phyloP scores from a whole-genome alignment of 2,888 invertebrate species.

The Ceratothoa steindachneri region DNA sequence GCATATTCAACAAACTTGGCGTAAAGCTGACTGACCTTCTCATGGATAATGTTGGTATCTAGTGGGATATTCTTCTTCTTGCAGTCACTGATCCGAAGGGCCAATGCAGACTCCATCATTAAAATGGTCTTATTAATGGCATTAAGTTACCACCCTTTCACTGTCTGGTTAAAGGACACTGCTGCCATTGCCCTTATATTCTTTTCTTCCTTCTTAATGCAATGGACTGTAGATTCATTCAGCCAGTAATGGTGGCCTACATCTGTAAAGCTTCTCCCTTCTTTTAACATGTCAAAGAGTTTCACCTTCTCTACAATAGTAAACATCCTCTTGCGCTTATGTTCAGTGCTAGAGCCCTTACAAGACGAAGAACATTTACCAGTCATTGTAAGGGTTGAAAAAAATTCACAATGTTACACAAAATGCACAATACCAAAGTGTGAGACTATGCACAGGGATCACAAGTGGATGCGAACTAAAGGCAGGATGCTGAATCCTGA shows the following conservation, averaged over 20 bases:
- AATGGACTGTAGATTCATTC: not conserved
- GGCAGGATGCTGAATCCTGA: not conserved
- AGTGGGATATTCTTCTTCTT: too few species aligned
- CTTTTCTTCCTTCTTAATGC: too few species aligned
- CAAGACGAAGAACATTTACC: not conserved
- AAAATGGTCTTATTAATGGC: not conserved
- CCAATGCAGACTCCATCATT: constrained; percentile 7
- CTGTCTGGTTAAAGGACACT: not conserved
- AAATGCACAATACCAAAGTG: not conserved
- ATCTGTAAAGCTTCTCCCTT: not conserved
- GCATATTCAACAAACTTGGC: not conserved
- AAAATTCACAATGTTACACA: not conserved
- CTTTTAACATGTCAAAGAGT: not conserved
- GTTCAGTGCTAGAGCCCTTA: not conserved
- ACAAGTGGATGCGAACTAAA: not conserved
- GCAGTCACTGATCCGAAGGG: too few species aligned
- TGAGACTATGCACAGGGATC: not conserved
- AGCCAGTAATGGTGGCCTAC: not conserved
- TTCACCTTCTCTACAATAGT: too few species aligned
- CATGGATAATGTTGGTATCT: too few species aligned
- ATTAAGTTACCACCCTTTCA: constrained; percentile 3
- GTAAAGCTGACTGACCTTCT: too few species aligned
- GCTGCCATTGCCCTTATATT: not conserved
- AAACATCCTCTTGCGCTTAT: not conserved
- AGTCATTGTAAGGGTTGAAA: not conserved